Percentiles rank a stretch among this genome's conserved stretches.
These are phyloP conservation scores for Ariopsis seemanni DNA, from an alignment of 2,113 vertebrate species.

Conservation along the genomic window DNA sequence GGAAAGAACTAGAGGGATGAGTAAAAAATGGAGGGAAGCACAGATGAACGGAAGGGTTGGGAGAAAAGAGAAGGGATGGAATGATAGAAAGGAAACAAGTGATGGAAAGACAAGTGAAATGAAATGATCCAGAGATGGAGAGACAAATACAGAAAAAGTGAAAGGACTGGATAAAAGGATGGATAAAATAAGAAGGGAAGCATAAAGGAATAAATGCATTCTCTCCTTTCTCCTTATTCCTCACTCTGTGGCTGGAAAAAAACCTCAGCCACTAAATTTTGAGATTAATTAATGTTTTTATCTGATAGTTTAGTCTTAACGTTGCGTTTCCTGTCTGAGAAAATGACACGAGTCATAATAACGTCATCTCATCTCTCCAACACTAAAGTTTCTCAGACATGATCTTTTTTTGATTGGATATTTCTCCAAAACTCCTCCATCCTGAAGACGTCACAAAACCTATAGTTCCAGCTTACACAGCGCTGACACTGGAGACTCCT, in stretches of 20 bases:
- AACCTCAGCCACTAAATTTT: neutral
- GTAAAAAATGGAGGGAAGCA: neutral
- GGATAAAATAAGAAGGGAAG: neutral
- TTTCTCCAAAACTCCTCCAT: too few species aligned
- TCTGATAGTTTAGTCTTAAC: neutral
- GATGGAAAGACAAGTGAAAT: too few species aligned
- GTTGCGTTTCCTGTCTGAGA: neutral
- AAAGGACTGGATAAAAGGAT: neutral
- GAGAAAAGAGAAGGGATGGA: neutral
- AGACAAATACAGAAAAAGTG: neutral
- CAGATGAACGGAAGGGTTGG: neutral
- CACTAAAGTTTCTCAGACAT: neutral
- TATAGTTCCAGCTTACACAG: too few species aligned
- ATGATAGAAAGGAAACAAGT: neutral
- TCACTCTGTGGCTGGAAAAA: neutral
- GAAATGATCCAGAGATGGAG: neutral
- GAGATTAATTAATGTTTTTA: neutral
- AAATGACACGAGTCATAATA: neutral
- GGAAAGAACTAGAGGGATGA: neutral
- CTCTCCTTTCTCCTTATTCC: neutral
- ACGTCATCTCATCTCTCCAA: too few species aligned
- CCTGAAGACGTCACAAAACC: neutral
- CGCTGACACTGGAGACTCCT: too few species aligned
- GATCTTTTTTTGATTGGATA: too few species aligned
- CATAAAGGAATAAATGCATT: neutral